A percentile compares a stretch with the other conserved stretches of the same genome.
These are phyloP conservation scores for Gadus chalcogrammus DNA, from an alignment of 2,113 vertebrate genomes.

Conservation along the genomic window DNA sequence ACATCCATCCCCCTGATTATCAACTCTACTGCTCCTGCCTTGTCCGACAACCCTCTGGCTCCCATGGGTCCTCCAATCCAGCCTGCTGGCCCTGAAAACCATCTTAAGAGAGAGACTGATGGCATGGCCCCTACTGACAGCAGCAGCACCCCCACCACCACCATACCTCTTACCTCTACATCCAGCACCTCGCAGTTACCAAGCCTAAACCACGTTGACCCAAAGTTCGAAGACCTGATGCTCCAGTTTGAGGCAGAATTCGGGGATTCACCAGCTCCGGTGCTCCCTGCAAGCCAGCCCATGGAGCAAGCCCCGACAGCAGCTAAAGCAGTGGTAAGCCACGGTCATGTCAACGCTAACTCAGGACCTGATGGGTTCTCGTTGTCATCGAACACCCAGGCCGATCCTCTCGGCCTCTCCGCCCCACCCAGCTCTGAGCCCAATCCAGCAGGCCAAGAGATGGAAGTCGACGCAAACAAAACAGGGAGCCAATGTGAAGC, in stretches of 20 bases:
- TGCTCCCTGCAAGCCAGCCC: slow-evolving; percentile 45
- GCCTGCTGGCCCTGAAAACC: slow-evolving; percentile 28
- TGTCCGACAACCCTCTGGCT: slow-evolving; percentile 50
- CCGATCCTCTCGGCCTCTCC: slow-evolving; percentile 16
- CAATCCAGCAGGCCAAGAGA: slow-evolving; percentile 41
- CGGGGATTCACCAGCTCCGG: slow-evolving; percentile 74
- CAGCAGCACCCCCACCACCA: slow-evolving; percentile 47
- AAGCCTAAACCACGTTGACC: slow-evolving; percentile 77
- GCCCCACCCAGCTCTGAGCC: slow-evolving; percentile 33
- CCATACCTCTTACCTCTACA: slow-evolving; percentile 54
- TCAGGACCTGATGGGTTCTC: slow-evolving; percentile 55
- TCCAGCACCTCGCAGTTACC: slow-evolving; percentile 51
- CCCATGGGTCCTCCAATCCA: slow-evolving; percentile 25
- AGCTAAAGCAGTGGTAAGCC: slow-evolving; percentile 32
- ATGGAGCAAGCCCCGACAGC: slow-evolving; percentile 31
- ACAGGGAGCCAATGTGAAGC: slow-evolving; percentile 43
- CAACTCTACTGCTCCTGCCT: slow-evolving; percentile 44
- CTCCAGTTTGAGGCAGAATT: slow-evolving; percentile 95
- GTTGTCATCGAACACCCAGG: slow-evolving; percentile 41
- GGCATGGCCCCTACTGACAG: slow-evolving; percentile 41
- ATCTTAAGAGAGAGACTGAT: slow-evolving; percentile 46
- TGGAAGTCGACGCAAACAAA: slow-evolving; percentile 47
- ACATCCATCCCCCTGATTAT: slow-evolving; percentile 59
- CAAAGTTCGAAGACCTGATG: slow-evolving; percentile 93
- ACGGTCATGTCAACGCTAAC: slow-evolving; percentile 46